Conservation (phyloP, 2,113 vertebrate species). For the Leptobrachium ailaonicum region DNA sequence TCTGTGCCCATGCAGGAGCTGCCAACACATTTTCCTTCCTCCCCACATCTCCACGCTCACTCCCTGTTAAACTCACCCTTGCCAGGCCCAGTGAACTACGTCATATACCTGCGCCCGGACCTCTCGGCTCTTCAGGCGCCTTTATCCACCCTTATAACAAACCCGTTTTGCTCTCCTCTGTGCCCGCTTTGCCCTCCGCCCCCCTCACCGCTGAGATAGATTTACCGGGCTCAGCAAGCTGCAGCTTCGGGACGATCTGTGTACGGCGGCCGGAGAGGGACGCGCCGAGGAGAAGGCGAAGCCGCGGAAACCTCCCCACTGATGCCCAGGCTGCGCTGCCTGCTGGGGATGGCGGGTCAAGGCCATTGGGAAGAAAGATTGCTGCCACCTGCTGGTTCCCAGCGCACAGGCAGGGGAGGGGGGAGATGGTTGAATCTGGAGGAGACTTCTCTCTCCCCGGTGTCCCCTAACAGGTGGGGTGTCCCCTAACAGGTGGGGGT, state of each 20-base stretch:
- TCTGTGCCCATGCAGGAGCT: no score
- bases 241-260: not conserved
- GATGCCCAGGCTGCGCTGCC: constrained; percentile 17
- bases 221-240: constrained; percentile 13
- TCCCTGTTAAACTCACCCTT: not conserved
- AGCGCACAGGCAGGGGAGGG: no score
- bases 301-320: constrained; percentile 2
- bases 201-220: not conserved
- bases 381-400: constrained; percentile 39
- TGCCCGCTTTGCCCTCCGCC: not conserved
- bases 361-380: constrained; percentile 8
- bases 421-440: no score
- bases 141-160: not conserved
- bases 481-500: no score
- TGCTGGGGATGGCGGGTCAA: constrained; percentile 23
- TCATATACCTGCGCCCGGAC: not conserved
- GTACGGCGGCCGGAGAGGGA: constrained; percentile 37
- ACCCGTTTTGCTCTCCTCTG: not conserved
- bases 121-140: not conserved
- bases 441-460: no score
- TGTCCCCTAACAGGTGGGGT: no score
- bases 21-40: no score
- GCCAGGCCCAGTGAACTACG: constrained; percentile 28
- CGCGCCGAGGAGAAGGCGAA: constrained; percentile 14
- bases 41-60: not conserved